Conservation (phyloP, 2,888 invertebrate genomes). For the Suillia variegata region DNA sequence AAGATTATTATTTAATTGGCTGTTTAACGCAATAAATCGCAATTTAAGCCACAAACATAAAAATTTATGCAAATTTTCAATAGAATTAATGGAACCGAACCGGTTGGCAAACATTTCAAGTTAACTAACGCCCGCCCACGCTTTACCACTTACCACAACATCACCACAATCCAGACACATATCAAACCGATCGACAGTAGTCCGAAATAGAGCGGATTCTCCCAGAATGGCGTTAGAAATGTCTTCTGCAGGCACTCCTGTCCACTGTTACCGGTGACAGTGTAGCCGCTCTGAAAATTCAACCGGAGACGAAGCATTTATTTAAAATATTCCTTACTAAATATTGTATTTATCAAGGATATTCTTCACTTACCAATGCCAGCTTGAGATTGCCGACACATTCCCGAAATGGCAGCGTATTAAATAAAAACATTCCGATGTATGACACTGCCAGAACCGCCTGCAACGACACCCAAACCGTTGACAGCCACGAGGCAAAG, state of each 20-base stretch:
- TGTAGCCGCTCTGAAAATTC: conserved; percentile 50
- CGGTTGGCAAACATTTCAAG: too few relatives aligned
- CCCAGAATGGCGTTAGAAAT: conserved; percentile 60
- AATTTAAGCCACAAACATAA: too few relatives aligned
- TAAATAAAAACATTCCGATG: conserved; percentile 57
- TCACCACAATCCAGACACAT: conserved; percentile 58
- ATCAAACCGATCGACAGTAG: conserved; percentile 56
- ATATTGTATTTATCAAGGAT: neutral
- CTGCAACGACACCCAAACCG: conserved; percentile 60
- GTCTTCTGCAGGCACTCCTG: conserved; percentile 59
- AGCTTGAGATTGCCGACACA: conserved; percentile 55
- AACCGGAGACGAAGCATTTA: neutral
- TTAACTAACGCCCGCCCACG: too few relatives aligned
- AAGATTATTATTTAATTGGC: too few relatives aligned
- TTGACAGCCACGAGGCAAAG: conserved; percentile 59
- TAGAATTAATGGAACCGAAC: too few relatives aligned
- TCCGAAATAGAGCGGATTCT: conserved; percentile 58
- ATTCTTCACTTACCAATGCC: conserved; percentile 42
- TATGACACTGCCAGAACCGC: conserved; percentile 58
- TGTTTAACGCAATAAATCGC: too few relatives aligned
- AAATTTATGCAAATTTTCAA: too few relatives aligned
- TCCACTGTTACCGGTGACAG: conserved; percentile 50
- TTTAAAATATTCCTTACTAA: neutral
- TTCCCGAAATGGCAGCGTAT: conserved; percentile 57
- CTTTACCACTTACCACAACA: conserved; percentile 59